Evolutionary conservation across 2,797 vertebrate genomes (phyloP).

Genomic region (Lateolabrax maculatus): DNA sequence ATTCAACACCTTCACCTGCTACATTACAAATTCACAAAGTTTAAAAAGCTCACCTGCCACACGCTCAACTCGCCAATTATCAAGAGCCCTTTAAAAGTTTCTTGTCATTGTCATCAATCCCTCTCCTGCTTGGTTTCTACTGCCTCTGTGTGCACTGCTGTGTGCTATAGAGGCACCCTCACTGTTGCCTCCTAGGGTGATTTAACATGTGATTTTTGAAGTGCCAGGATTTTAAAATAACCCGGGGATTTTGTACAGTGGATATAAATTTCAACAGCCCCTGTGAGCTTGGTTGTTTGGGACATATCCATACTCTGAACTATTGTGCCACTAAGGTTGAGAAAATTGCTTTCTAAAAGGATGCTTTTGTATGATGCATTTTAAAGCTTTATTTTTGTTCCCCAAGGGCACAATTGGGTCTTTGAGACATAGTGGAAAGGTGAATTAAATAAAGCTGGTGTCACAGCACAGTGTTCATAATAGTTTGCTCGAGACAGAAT

Average conservation of each 20-base stretch:
- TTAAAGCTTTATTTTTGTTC: slow-evolving; percentile 32
- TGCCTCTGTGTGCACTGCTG: slow-evolving; percentile 1
- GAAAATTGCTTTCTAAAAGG: slow-evolving; percentile 57
- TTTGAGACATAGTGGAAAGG: slow-evolving; percentile 38
- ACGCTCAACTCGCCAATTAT: background rate
- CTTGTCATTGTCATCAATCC: background rate
- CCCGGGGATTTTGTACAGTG: slow-evolving; percentile 32
- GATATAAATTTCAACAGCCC: slow-evolving; percentile 32
- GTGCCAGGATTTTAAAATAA: slow-evolving; percentile 41
- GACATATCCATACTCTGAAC: slow-evolving; percentile 35
- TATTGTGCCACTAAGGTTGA: slow-evolving; percentile 23
- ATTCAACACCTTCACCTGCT: background rate
- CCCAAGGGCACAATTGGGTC: slow-evolving; percentile 28
- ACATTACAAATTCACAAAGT: background rate
- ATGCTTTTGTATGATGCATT: slow-evolving; percentile 57
- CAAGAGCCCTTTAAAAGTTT: background rate
- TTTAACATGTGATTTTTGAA: slow-evolving; percentile 51
- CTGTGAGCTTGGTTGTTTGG: slow-evolving; percentile 34
- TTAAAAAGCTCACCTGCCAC: slow-evolving; percentile 11
- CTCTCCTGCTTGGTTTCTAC: background rate
- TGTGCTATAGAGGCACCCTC: background rate
- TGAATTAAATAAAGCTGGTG: slow-evolving; percentile 55
- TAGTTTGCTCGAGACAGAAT: slow-evolving; percentile 24
- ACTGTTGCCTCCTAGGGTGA: slow-evolving; percentile 25
- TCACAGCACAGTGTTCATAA: slow-evolving; percentile 31